Evolutionary conservation across 2,888 invertebrate species (phyloP).

Genomic region (Drosophila eohydei): DNA sequence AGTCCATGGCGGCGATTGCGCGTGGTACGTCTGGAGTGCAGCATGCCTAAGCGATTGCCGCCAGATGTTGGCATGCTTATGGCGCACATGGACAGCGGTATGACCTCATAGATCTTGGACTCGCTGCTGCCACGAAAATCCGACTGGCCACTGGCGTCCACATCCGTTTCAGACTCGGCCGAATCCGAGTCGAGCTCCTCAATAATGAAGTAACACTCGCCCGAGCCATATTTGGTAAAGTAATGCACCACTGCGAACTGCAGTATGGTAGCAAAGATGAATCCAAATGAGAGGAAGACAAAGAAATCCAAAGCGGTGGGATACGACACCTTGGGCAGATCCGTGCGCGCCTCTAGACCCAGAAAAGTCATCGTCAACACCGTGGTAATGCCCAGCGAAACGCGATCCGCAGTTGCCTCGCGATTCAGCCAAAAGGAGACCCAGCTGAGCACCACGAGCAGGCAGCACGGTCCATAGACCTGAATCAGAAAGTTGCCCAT

Average conservation of each 20-base stretch:
- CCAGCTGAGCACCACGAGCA: slow-evolving; percentile 94
- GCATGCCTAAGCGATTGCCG: slow-evolving; percentile 62
- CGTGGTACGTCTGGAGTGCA: slow-evolving; percentile 48
- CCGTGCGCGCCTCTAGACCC: slow-evolving; percentile 91
- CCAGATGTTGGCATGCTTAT: slow-evolving; percentile 84
- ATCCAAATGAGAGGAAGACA: slow-evolving; percentile 92
- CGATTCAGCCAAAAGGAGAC: slow-evolving; percentile 94
- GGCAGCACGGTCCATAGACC: slow-evolving; percentile 93
- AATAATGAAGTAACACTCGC: slow-evolving; percentile 90
- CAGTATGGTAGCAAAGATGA: slow-evolving; percentile 92
- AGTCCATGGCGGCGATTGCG: slow-evolving; percentile 66
- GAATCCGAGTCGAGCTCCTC: slow-evolving; percentile 87
- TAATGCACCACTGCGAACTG: slow-evolving; percentile 94
- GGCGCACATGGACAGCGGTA: slow-evolving; percentile 87
- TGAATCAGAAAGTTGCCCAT: slow-evolving; percentile 95
- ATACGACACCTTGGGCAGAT: slow-evolving; percentile 93
- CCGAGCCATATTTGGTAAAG: slow-evolving; percentile 93
- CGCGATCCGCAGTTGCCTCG: slow-evolving; percentile 92
- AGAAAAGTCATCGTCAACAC: slow-evolving; percentile 94
- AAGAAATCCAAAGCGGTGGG: slow-evolving; percentile 94
- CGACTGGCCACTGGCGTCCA: slow-evolving; percentile 64
- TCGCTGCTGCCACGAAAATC: slow-evolving; percentile 82
- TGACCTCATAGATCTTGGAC: slow-evolving; percentile 87
- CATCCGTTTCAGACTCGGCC: slow-evolving; percentile 86
- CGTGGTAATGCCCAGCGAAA: slow-evolving; percentile 92